Conservation (phyloP, 2,797 vertebrate species). For the Halcyon smyrnensis region DNA sequence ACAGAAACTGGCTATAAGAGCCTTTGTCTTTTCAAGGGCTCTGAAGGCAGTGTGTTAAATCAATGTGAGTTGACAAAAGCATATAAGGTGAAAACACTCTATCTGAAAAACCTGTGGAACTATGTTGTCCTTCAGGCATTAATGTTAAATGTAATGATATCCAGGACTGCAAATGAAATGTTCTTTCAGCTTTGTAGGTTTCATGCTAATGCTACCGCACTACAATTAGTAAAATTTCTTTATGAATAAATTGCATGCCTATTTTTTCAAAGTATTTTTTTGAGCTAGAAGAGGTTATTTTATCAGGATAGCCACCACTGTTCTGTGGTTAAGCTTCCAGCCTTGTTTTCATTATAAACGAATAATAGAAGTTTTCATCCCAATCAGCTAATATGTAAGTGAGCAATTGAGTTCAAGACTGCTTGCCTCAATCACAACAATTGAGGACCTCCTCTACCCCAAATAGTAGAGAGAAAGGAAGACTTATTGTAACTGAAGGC, state of each 20-base stretch:
- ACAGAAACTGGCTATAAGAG: background rate
- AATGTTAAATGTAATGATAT: background rate
- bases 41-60: background rate
- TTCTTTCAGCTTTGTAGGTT: background rate
- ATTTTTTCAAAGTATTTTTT: background rate
- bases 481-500: background rate
- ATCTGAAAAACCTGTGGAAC: background rate
- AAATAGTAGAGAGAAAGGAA: background rate
- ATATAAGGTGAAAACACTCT: background rate
- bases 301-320: background rate
- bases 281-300: background rate
- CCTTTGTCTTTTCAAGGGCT: background rate
- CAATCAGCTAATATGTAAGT: background rate
- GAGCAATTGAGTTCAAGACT: background rate
- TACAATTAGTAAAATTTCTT: background rate
- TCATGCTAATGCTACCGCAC: background rate
- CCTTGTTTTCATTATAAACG: background rate
- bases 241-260: background rate
- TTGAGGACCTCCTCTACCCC: background rate
- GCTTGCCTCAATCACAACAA: background rate
- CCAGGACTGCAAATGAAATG: background rate
- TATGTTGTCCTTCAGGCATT: background rate
- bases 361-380: background rate
- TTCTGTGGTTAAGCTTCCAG: background rate
- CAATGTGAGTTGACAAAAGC: background rate